Percentiles rank a stretch among this genome's conserved stretches.
These are phyloP conservation scores for Scelioninae gen. 2 DNA, from an alignment of 2,888 invertebrate species.

Conservation along the genomic window DNA sequence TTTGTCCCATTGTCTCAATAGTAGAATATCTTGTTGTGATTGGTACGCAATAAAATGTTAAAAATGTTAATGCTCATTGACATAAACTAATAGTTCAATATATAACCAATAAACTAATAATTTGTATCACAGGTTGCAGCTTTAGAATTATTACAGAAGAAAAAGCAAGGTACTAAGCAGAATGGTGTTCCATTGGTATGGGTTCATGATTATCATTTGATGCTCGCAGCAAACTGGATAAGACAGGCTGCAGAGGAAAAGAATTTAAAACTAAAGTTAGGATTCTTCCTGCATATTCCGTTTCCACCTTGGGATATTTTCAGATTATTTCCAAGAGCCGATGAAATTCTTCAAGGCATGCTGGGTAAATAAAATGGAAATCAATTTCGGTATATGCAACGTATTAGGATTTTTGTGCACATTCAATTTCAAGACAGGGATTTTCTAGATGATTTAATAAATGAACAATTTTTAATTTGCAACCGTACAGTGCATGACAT, in stretches of 20 bases:
- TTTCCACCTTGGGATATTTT: slow-evolving; percentile 97
- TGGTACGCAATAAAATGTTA: too few species aligned
- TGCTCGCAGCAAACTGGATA: slow-evolving; percentile 94
- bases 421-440: too few species aligned
- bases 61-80: too few species aligned
- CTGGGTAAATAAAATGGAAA: slow-evolving; percentile 77
- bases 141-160: slow-evolving; percentile 68
- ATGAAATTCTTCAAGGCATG: slow-evolving; percentile 94
- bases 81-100: too few species aligned
- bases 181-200: slow-evolving; percentile 86
- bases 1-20: too few species aligned
- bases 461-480: too few species aligned
- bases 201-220: slow-evolving; percentile 96
- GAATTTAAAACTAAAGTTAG: slow-evolving; percentile 86
- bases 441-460: too few species aligned
- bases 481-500: too few species aligned
- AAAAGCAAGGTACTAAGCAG: slow-evolving; percentile 68
- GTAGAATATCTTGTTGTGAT: too few species aligned
- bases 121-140: slow-evolving; percentile 66
- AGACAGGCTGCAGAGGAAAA: slow-evolving; percentile 89
- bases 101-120: not conserved
- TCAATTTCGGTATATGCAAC: too few species aligned
- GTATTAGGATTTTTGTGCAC: too few species aligned
- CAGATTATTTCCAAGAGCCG: slow-evolving; percentile 93
- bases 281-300: slow-evolving; percentile 96